A percentile compares a stretch with the other conserved stretches of the same genome.
These are phyloP conservation scores for Drosophila prostipennis DNA, from an alignment of 2,888 invertebrate species.

Conservation along the genomic window DNA sequence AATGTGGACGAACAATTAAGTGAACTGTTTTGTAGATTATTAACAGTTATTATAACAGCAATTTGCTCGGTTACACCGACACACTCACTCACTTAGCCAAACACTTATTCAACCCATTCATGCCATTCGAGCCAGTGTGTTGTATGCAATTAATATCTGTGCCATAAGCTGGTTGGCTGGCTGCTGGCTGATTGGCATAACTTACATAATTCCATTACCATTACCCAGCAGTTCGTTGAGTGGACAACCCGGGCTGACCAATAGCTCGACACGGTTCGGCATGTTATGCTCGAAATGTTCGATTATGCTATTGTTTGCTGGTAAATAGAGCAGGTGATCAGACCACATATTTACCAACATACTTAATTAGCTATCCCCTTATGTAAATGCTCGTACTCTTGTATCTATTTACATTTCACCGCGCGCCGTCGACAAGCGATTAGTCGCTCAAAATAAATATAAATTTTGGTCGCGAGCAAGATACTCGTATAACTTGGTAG, in stretches of 20 bases:
- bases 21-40: constrained; percentile 51
- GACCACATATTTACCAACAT: constrained; percentile 3
- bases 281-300: constrained; percentile 54
- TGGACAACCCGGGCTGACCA: constrained; percentile 57
- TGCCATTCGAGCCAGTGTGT: constrained; percentile 54
- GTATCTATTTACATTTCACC: constrained; percentile 14
- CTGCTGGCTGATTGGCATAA: constrained; percentile 65
- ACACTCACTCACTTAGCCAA: constrained; percentile 38
- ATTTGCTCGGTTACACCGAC: constrained; percentile 55
- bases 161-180: constrained; percentile 62
- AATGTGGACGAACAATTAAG: constrained; percentile 53
- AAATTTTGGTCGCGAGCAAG: constrained; percentile 2
- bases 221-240: constrained; percentile 60
- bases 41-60: constrained; percentile 65
- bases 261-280: constrained; percentile 45
- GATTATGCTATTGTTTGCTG: constrained; percentile 44
- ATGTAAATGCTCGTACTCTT: constrained; percentile 15
- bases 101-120: constrained; percentile 61
- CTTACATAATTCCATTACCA: constrained; percentile 64
- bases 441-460: constrained; percentile 19
- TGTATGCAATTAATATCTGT: constrained; percentile 72
- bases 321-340: constrained; percentile 52
- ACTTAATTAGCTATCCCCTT: constrained; percentile 25
- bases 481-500: background rate
- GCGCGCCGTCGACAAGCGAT: constrained; percentile 26